Base-by-base conservation (phyloP, 2,797 vertebrate species). In the Esox lucius region DNA sequence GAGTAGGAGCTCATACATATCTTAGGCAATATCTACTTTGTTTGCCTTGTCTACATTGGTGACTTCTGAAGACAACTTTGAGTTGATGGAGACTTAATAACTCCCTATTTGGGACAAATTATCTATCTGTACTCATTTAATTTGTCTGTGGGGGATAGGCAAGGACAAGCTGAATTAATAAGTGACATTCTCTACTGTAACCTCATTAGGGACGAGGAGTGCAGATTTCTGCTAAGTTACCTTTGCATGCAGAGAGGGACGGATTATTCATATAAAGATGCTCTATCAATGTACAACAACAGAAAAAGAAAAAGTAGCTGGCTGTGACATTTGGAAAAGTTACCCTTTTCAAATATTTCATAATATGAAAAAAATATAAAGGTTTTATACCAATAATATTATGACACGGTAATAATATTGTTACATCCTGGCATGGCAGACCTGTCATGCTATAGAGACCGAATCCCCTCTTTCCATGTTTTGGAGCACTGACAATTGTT, bases 141-240 rank as follows among this genome's bases (percentile, higher is more conserved):
- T 33, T 66, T 7, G 16, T 19, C 64, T 33, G 28, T 31, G 28
- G 64, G 64, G 64, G 26, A 66, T 66, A 33, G 64, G 26, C 28
- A 33, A 7, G 26, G 62, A 65, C 62, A 33, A 35, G 64, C 64
- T 66, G 64, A 66, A 66, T 66, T 66, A 33, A 66, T 66, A 28
- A 66, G 28, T 33, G 64, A 66, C 64, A 33, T 31, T 66, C 64
- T 28, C 61, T 13, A 64, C 28, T 66, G 64, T 35, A 33, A 33
- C 15, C 64, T 66, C 64, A 66, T 66, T 66, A 66, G 16, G 56
- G 64, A 66, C 64, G 7, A 66, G 64, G 15, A 66, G 64, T 33
- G 31, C 26, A 65, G 28, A 65, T 65, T 65, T 33, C 62, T 33
- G 15, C 62, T 65, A 17, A 33, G 62, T 33, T 28, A 66, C 64